These are phyloP conservation scores for Neolamprologus multifasciatus DNA, from an alignment of 2,797 vertebrate genomes.

Conservation along the genomic window DNA sequence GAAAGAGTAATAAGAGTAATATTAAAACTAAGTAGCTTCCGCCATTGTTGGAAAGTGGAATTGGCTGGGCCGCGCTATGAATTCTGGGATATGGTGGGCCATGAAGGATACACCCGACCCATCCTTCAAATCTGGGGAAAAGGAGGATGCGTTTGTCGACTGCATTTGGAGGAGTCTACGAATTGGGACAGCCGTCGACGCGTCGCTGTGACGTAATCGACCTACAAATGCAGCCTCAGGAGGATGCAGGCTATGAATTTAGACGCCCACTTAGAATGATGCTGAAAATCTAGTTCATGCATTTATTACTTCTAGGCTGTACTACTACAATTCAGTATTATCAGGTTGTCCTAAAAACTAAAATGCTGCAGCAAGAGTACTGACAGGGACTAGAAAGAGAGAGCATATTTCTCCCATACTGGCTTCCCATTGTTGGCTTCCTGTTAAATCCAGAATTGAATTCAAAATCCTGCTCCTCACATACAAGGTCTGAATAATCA, in stretches of 20 bases:
- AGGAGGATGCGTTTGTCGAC: rapidly evolving
- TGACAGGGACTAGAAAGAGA: background rate
- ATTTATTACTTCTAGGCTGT: background rate
- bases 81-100: background rate
- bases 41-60: background rate
- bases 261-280: background rate
- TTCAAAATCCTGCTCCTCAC: background rate
- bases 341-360: background rate
- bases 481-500: background rate
- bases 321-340: background rate
- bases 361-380: background rate
- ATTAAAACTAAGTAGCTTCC: background rate
- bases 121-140: background rate
- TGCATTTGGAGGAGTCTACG: background rate
- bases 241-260: background rate
- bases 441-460: background rate
- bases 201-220: background rate
- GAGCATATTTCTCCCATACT: background rate
- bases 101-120: background rate
- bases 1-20: background rate
- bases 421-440: background rate
- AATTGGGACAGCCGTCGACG: background rate
- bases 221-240: background rate
- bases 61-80: background rate
- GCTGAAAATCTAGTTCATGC: background rate